Percentiles rank a stretch among this genome's conserved stretches.
Conservation (phyloP, 2,113 vertebrate species). For the Capra hircus region DNA sequence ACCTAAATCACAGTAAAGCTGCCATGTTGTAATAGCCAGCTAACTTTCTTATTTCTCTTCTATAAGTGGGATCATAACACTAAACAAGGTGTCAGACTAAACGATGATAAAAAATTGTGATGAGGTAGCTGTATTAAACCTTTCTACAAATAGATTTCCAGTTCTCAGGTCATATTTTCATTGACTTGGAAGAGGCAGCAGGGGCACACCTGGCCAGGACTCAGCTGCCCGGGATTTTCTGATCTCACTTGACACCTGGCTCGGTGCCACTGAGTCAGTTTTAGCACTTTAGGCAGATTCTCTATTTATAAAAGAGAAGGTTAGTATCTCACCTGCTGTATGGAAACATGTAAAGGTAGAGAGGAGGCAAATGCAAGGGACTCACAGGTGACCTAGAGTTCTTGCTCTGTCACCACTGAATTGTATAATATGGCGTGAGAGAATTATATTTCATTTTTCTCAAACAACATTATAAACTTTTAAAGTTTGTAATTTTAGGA, state of each 20-base stretch:
- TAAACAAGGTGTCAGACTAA: neutral
- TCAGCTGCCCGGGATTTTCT: slow-evolving; percentile 4
- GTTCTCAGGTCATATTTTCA: slow-evolving; percentile 5
- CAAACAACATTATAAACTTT: neutral
- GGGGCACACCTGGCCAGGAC: neutral
- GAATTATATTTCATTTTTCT: slow-evolving; percentile 9
- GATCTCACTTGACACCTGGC: neutral
- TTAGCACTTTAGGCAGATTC: neutral
- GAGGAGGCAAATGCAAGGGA: neutral
- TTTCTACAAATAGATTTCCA: neutral
- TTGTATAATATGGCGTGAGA: neutral
- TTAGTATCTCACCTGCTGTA: neutral
- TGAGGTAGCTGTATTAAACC: neutral
- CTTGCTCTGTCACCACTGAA: neutral
- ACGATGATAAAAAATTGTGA: neutral
- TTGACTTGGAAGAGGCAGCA: neutral
- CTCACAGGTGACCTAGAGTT: neutral
- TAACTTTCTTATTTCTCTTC: neutral
- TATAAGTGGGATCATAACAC: neutral
- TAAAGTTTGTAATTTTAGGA: slow-evolving; percentile 14
- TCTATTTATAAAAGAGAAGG: neutral
- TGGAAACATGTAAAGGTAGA: neutral
- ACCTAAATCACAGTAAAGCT: neutral
- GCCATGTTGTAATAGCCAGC: neutral
- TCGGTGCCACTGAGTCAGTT: neutral